phyloP scores from a whole-genome alignment of 2,888 invertebrate species.

The Volucella zonaria region DNA sequence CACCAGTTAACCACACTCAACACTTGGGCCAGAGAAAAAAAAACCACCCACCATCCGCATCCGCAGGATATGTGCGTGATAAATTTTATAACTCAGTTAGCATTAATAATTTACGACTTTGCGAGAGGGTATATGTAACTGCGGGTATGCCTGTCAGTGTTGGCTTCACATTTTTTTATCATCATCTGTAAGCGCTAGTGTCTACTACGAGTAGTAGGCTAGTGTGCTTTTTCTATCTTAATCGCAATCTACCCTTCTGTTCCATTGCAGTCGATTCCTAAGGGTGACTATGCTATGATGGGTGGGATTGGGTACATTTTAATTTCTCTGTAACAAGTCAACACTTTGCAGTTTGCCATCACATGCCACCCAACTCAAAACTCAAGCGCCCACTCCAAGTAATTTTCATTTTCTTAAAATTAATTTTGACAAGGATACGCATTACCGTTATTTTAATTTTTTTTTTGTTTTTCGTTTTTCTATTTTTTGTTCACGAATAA shows the following conservation, averaged over 20 bases:
- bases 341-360: constrained; percentile 46
- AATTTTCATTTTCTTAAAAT: constrained; percentile 72
- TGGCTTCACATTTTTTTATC: constrained; percentile 60
- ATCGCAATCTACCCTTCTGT: constrained; percentile 73
- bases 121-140: no score
- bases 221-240: constrained; percentile 53
- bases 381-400: constrained; percentile 10
- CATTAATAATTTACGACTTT: constrained; percentile 68
- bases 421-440: constrained; percentile 68
- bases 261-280: constrained; percentile 31
- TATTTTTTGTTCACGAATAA: constrained; percentile 9
- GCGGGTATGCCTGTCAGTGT: neutral
- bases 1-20: constrained; percentile 48
- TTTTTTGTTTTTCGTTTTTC: constrained; percentile 26
- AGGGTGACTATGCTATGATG: neutral
- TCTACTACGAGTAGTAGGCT: neutral
- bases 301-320: constrained; percentile 30
- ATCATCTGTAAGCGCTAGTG: constrained; percentile 74
- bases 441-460: constrained; percentile 37
- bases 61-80: constrained; percentile 42
- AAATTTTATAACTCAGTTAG: constrained; percentile 64
- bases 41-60: neutral
- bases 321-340: constrained; percentile 66
- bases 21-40: constrained; percentile 14
- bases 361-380: neutral